Conservation (phyloP, 2,113 vertebrate genomes). For the Prionailurus viverrinus region DNA sequence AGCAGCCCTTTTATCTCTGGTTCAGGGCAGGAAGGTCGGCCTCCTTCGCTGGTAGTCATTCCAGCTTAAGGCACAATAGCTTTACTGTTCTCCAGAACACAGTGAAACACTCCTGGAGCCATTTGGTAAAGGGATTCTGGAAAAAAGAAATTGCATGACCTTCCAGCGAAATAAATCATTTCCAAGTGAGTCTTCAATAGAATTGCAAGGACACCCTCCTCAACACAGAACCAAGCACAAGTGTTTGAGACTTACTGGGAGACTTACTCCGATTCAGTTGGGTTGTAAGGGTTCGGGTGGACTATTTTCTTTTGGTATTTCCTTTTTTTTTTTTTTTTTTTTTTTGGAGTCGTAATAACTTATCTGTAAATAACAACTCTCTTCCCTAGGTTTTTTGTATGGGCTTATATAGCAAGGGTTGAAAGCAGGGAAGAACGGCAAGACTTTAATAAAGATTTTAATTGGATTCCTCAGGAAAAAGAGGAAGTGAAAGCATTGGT, state of each 20-base stretch:
- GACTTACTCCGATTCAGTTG: not conserved
- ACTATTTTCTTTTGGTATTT: not conserved
- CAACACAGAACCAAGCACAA: not conserved
- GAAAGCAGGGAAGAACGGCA: not conserved
- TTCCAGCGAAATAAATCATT: slow-evolving; percentile 8
- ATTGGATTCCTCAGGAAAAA: not conserved
- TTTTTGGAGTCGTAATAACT: not conserved
- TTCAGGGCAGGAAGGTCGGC: not conserved
- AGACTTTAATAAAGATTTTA: not conserved
- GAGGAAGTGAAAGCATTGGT: not conserved
- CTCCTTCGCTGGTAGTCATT: not conserved
- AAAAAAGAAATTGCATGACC: not conserved
- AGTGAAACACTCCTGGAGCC: not conserved
- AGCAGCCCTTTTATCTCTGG: slow-evolving; percentile 5
- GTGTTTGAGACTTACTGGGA: not conserved
- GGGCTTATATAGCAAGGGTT: not conserved
- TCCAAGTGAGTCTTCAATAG: not conserved
- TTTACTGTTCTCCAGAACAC: slow-evolving; percentile 38
- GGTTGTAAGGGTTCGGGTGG: not conserved
- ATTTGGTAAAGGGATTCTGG: slow-evolving; percentile 29
- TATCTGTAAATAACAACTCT: not conserved
- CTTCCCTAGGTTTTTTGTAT: slow-evolving; percentile 19
- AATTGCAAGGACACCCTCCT: not conserved
- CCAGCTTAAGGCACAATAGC: not conserved
- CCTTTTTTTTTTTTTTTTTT: not conserved